Evolutionary conservation across 2,888 invertebrate species (phyloP), one percentile per base, ranked within the genome.

Genomic region (Lasioglossum leucozonium): DNA sequence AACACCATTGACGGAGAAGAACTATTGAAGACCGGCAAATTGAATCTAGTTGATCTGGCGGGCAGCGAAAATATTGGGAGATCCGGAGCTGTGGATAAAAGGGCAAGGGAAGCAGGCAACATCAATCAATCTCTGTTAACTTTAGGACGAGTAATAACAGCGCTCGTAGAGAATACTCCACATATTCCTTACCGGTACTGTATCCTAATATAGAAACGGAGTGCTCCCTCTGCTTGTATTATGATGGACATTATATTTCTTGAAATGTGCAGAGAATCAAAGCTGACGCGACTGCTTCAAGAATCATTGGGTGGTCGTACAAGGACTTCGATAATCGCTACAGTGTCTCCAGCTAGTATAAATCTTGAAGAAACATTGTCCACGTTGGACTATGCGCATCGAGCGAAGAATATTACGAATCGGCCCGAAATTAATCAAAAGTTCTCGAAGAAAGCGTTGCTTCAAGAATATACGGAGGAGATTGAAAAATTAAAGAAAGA

Each of bases 251-350:
- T 44, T 26, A 6, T 40, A 47, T 30, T 44, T 42, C 2, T 67
- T 72, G 40, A 76, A 44, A 80, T 81, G 58, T 93, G 13, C 95
- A 98, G 99, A 89, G 99, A 99, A 95, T 99, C 99, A 0, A 99
- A 99, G 94, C 95, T 99, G 85, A 99, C 99, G 0, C 96, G 99
- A 40, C 96, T 99, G 84, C 96, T 99, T 0, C 99, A 99, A 96
- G 99, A 99, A 93, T 99, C 99, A 0, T 96, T 99, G 10, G 99
- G 99, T 26, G 99, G 99, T 0, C 96, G 98, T 62, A 99, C 99
- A 0, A 99, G 99, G 95, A 99, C 99, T 0, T 98, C 99, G 0
- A 99, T 99, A 89, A 99, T 99, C 88, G 99, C 99, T 0, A 99
- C 99, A 3, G 96, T 99, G 55, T 99, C 99, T 0, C 99, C 99